phyloP scores from a whole-genome alignment of 2,113 vertebrate species.

The Terrapene triunguis region DNA sequence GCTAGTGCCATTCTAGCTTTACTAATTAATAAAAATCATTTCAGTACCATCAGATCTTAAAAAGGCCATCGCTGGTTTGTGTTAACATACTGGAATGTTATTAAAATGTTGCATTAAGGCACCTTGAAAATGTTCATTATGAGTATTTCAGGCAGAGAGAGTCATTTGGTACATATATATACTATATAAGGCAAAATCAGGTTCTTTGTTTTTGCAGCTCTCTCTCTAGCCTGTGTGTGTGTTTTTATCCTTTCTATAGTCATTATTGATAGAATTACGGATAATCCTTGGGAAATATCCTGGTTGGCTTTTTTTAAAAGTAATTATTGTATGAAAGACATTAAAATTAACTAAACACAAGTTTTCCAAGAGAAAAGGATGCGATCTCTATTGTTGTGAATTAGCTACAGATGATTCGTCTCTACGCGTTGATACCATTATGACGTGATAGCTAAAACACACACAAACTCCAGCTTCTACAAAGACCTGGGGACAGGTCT shows the following conservation, averaged over 20 bases:
- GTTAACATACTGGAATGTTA: neutral
- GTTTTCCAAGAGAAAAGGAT: neutral
- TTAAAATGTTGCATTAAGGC: neutral
- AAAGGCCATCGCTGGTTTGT: neutral
- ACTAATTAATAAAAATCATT: neutral
- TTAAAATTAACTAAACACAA: neutral
- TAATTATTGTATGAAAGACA: neutral
- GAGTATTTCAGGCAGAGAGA: neutral
- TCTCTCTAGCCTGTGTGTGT: neutral
- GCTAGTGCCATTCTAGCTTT: neutral
- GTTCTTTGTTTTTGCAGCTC: neutral
- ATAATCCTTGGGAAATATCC: neutral
- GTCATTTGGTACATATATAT: neutral
- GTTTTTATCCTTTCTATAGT: neutral
- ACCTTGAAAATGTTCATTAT: neutral
- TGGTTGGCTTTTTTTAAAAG: neutral
- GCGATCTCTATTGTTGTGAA: rapidly evolving
- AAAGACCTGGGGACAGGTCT: neutral
- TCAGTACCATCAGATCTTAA: neutral
- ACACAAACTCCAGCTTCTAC: neutral
- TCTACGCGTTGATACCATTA: neutral
- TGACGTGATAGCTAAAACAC: neutral
- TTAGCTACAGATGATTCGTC: neutral
- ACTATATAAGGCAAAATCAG: neutral
- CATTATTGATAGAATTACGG: neutral